Evolutionary conservation across 2,888 invertebrate species (phyloP).

Genomic region (Masnerella sp.): DNA sequence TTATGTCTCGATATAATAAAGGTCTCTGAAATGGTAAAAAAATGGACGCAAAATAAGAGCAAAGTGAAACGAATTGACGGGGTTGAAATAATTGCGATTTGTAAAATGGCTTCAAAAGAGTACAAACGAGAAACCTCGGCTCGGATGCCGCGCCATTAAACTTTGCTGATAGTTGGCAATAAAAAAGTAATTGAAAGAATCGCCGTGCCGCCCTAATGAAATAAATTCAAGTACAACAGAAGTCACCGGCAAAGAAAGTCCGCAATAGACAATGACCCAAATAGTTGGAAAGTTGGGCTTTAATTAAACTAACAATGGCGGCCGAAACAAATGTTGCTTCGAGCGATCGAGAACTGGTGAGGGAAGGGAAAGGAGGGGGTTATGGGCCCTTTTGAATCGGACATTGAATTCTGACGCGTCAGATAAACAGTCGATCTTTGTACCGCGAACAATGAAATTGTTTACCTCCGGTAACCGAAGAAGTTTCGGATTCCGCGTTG

Average conservation of each 20-base stretch:
- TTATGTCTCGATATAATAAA: too few relatives aligned
- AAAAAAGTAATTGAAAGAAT: constrained; percentile 58
- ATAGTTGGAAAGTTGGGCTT: constrained; percentile 49
- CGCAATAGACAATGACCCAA: constrained; percentile 41
- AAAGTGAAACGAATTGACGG: too few relatives aligned
- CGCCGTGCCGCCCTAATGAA: constrained; percentile 49
- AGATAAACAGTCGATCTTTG: constrained; percentile 43
- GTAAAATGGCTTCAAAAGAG: constrained; percentile 33
- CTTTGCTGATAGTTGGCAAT: constrained; percentile 53
- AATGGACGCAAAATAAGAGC: too few relatives aligned
- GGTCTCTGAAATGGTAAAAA: too few relatives aligned
- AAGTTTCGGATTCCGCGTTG: constrained; percentile 41
- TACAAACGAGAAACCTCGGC: constrained; percentile 39
- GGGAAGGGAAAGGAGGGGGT: too few relatives aligned
- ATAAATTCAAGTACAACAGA: constrained; percentile 54
- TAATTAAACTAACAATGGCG: constrained; percentile 50
- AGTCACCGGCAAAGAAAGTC: constrained; percentile 44
- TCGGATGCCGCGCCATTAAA: constrained; percentile 40
- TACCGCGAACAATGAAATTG: constrained; percentile 38
- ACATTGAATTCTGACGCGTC: constrained; percentile 39
- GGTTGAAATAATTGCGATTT: constrained; percentile 35
- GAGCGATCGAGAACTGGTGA: constrained; percentile 9
- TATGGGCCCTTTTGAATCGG: constrained; percentile 36
- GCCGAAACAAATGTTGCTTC: constrained; percentile 32
- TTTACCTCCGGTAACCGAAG: constrained; percentile 44